Evolutionary conservation across 1,140 invertebrate genomes (phyloP).

Genomic region (Drosophila lacertosa): DNA sequence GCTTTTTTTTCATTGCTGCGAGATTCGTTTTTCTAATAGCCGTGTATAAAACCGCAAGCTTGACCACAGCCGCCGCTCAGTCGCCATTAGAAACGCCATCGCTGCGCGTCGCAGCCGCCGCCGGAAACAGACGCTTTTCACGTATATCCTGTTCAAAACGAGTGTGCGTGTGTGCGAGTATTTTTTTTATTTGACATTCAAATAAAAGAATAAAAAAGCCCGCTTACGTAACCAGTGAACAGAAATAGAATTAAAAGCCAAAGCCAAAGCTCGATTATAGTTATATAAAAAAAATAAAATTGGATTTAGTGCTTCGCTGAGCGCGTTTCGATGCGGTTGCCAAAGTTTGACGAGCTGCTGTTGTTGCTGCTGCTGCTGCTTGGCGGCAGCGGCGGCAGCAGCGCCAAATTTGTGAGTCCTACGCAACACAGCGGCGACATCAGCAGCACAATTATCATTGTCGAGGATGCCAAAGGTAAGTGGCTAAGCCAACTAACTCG

Average conservation of each 20-base stretch:
- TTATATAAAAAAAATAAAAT: conserved; percentile 26
- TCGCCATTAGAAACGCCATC: conserved; percentile 73
- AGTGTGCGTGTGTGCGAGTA: conserved; percentile 15
- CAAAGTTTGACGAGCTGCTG: conserved; percentile 4
- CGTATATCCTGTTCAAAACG: conserved; percentile 63
- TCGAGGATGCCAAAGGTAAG: conserved; percentile 83
- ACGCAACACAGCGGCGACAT: conserved; percentile 63
- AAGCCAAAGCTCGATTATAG: conserved; percentile 30
- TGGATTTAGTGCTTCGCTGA: conserved; percentile 34
- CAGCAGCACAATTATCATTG: conserved; percentile 80
- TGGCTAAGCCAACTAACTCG: conserved; percentile 13
- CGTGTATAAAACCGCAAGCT: conserved; percentile 80
- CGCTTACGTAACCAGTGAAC: conserved; percentile 62
- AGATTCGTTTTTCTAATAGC: conserved; percentile 61
- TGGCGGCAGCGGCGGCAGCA: conserved; percentile 19
- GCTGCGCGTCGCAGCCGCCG: conserved; percentile 47
- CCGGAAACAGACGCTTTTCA: conserved; percentile 52
- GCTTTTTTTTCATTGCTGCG: conserved; percentile 11
- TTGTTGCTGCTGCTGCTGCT: conserved; percentile 35
- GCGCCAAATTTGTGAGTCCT: conserved; percentile 72
- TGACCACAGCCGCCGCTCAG: conserved; percentile 72
- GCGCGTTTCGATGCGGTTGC: conserved; percentile 46
- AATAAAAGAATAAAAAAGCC: conserved; percentile 20
- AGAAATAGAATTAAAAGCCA: conserved; percentile 23
- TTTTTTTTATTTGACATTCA: conserved; percentile 55